These are phyloP conservation scores for Phenganax subtilis DNA, from an alignment of 92 coral and sea anemone species.

Conservation along the genomic window DNA sequence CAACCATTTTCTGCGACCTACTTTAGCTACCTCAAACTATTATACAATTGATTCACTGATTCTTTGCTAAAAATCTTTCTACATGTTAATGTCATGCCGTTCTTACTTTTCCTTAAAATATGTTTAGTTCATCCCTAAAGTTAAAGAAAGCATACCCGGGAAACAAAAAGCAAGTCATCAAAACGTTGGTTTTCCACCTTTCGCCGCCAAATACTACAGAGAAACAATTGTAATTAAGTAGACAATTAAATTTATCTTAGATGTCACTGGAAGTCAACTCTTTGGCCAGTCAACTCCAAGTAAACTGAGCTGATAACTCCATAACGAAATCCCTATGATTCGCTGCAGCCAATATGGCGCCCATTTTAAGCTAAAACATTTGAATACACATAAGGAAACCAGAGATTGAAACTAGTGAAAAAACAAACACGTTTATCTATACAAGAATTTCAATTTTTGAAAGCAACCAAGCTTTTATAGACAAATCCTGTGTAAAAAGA, in stretches of 20 bases:
- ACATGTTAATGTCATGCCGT: background rate
- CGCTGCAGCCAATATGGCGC: too few relatives aligned
- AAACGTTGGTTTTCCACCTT: constrained; percentile 91
- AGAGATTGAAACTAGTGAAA: background rate
- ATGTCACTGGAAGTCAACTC: background rate
- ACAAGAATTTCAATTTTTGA: background rate
- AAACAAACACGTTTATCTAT: background rate
- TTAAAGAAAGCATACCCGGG: constrained; percentile 73
- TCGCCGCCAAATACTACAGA: constrained; percentile 91
- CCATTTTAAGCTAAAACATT: too few relatives aligned
- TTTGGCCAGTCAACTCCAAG: too few relatives aligned
- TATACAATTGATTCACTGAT: too few relatives aligned
- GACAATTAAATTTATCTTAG: background rate
- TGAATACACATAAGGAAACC: background rate
- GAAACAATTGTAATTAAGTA: background rate
- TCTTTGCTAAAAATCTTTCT: too few relatives aligned
- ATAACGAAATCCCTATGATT: too few relatives aligned
- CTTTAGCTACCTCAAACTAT: too few relatives aligned
- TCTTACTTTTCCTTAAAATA: background rate
- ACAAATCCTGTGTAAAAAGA: too few relatives aligned
- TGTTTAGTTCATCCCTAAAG: background rate
- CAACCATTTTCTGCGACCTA: too few relatives aligned
- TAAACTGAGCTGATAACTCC: too few relatives aligned
- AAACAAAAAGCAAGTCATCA: constrained; percentile 79
- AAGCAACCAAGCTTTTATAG: too few relatives aligned